These are phyloP conservation scores for Lepidurus packardi DNA, from an alignment of 1,140 invertebrate species.

Conservation along the genomic window DNA sequence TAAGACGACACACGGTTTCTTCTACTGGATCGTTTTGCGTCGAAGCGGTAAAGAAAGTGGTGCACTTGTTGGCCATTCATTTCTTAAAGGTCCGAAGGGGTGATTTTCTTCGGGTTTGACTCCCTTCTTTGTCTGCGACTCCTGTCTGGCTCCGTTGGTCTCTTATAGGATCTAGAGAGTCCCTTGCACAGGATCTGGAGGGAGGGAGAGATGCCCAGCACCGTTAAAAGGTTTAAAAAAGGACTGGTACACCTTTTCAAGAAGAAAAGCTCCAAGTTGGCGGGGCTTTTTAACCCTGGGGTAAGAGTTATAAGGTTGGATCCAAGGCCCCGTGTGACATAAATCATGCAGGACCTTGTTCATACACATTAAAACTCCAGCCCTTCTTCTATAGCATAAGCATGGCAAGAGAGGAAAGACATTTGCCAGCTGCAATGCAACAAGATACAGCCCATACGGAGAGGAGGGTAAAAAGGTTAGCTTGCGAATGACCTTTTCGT, in stretches of 20 bases:
- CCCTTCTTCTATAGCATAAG: constrained; percentile 12
- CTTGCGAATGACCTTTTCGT: constrained; percentile 8
- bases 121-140: not conserved
- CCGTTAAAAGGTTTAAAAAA: not conserved
- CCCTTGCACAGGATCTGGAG: too few relatives aligned
- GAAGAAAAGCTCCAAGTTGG: not conserved
- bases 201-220: not conserved
- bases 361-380: constrained; percentile 12
- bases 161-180: not conserved
- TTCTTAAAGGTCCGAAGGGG: not conserved
- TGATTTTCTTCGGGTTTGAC: not conserved
- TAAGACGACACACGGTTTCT: not conserved
- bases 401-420: constrained; percentile 13
- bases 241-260: not conserved
- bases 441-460: constrained; percentile 5
- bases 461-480: constrained; percentile 16
- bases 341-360: constrained; percentile 20
- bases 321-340: constrained; percentile 20
- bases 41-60: not conserved
- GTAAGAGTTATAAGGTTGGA: constrained; percentile 16
- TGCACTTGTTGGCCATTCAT: constrained; percentile 21
- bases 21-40: not conserved
- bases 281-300: not conserved
- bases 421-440: constrained; percentile 18
- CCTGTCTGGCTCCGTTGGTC: not conserved